These are phyloP conservation scores for Octonoba sinensis DNA, from an alignment of 2,888 invertebrate species.

Conservation along the genomic window DNA sequence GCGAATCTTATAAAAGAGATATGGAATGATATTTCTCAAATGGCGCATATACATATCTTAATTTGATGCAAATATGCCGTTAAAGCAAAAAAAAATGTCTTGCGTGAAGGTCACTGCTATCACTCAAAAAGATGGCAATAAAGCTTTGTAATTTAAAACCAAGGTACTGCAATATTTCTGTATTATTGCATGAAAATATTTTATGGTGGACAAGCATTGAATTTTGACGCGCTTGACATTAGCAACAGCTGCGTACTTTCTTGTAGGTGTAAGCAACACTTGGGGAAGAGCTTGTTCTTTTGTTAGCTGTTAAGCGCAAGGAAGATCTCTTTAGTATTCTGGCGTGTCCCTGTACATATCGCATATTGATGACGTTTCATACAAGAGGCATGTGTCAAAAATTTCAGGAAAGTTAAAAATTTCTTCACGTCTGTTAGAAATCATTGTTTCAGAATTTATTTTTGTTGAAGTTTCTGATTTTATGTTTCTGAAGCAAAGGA, in stretches of 20 bases:
- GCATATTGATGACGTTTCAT: conserved; percentile 27
- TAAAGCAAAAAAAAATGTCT: background rate
- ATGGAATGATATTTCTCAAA: too few relatives aligned
- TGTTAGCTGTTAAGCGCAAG: conserved; percentile 39
- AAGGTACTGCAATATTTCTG: conserved; percentile 44
- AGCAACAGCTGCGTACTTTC: conserved; percentile 53
- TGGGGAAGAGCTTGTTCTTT: conserved; percentile 18
- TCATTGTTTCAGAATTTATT: background rate
- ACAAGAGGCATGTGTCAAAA: conserved; percentile 37
- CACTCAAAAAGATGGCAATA: conserved; percentile 33
- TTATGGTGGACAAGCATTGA: conserved; percentile 38
- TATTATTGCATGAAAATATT: conserved; percentile 49
- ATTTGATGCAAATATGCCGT: too few relatives aligned
- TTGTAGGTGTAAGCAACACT: conserved; percentile 22
- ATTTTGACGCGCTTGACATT: conserved; percentile 47
- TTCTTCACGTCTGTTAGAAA: background rate
- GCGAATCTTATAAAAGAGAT: too few relatives aligned
- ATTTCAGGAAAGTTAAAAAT: conserved; percentile 7
- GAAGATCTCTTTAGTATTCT: conserved; percentile 40
- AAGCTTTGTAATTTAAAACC: conserved; percentile 45
- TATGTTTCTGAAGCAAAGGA: background rate
- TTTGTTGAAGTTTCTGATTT: background rate
- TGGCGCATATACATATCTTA: too few relatives aligned
- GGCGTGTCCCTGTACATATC: conserved; percentile 16
- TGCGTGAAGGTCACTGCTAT: conserved; percentile 15